A percentile compares a stretch with the other conserved stretches of the same genome.
Conservation (phyloP, 53 echinoderm and acorn worm species). For the Crossaster papposus region DNA sequence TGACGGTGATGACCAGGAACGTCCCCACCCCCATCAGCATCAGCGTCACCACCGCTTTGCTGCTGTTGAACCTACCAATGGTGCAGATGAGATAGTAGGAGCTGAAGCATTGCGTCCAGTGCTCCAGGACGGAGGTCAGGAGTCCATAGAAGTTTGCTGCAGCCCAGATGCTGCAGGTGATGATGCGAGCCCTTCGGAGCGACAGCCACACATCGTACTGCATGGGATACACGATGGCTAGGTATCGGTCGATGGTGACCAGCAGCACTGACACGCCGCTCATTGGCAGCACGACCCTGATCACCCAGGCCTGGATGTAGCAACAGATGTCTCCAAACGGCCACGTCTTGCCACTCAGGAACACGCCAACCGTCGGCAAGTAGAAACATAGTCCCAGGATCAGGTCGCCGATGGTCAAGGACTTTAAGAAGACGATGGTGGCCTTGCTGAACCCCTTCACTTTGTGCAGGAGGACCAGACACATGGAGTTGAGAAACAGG, state of each 20-base stretch:
- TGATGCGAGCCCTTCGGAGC: slow-evolving; percentile 6
- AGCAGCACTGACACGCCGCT: slow-evolving; percentile 27
- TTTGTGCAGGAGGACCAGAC: slow-evolving; percentile 37
- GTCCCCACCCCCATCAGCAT: not conserved
- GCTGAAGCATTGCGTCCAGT: not conserved
- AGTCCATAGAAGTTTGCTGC: slow-evolving; percentile 6
- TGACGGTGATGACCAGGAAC: slow-evolving; percentile 11
- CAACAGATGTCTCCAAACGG: slow-evolving; percentile 12
- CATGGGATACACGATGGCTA: slow-evolving; percentile 44
- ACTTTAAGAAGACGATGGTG: slow-evolving; percentile 52
- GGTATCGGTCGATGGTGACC: slow-evolving; percentile 51
- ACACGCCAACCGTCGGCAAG: slow-evolving; percentile 32
- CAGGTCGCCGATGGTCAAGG: slow-evolving; percentile 42
- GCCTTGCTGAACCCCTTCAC: slow-evolving; percentile 41
- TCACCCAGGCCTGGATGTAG: slow-evolving; percentile 37
- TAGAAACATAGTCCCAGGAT: slow-evolving; percentile 47
- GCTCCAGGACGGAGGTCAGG: not conserved
- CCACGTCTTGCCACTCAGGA: slow-evolving; percentile 12
- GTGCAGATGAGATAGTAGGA: slow-evolving; percentile 30
- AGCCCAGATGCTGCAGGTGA: slow-evolving; percentile 18
- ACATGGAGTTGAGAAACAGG: slow-evolving; percentile 40
- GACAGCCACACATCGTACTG: slow-evolving; percentile 28
- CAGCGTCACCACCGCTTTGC: slow-evolving; percentile 15
- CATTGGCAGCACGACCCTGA: slow-evolving; percentile 21
- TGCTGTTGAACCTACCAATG: slow-evolving; percentile 2